Conservation (phyloP, 2,797 vertebrate genomes). For the Coregonus sp. region DNA sequence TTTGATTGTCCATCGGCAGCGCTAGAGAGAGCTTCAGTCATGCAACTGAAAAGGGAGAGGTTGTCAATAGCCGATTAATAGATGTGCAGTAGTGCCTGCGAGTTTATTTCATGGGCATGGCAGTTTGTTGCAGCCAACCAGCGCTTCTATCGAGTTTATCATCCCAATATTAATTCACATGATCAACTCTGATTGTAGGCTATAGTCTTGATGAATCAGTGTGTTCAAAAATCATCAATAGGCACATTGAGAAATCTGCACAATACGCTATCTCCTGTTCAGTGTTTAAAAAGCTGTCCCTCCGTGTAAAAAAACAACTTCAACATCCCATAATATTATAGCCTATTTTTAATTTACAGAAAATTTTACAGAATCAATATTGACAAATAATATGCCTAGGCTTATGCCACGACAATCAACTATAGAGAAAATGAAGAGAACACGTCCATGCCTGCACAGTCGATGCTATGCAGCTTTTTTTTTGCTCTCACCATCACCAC, state of each 20-base stretch:
- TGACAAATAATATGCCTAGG: background rate
- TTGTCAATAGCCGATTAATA: conserved; percentile 83
- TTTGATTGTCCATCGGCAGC: conserved; percentile 91
- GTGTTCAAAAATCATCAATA: background rate
- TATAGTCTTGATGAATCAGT: background rate
- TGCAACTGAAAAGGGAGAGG: conserved; percentile 77
- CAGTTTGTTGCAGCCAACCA: background rate
- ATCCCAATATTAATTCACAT: background rate
- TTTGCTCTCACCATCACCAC: background rate
- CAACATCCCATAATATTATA: background rate
- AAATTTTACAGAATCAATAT: background rate
- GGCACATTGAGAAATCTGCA: background rate
- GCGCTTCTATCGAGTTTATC: background rate
- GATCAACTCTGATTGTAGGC: background rate
- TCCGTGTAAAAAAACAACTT: background rate
- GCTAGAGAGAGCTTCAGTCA: conserved; percentile 86
- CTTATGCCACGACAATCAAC: background rate
- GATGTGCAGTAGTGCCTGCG: conserved; percentile 68
- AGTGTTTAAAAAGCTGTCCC: background rate
- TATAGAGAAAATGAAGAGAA: background rate
- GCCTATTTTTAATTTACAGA: background rate
- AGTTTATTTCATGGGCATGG: conserved; percentile 27
- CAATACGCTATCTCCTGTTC: background rate
- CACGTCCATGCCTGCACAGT: background rate
- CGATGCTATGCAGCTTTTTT: background rate